Percentiles rank a stretch among this genome's conserved stretches.
phyloP scores from a whole-genome alignment of 2,888 invertebrate genomes.

The Tenthredo distinguenda region DNA sequence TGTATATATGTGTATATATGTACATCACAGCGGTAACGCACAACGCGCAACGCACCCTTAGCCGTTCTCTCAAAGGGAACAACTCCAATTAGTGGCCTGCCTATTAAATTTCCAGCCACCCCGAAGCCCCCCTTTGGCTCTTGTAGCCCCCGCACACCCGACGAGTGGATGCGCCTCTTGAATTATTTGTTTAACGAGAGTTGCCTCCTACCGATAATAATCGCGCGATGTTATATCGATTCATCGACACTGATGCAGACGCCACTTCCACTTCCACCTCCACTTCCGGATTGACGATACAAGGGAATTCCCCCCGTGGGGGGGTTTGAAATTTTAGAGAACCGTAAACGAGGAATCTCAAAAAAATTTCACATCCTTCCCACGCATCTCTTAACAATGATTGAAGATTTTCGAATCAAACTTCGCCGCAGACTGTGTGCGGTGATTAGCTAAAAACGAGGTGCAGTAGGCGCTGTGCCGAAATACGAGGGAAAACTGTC shows the following conservation, averaged over 20 bases:
- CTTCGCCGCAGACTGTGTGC: neutral
- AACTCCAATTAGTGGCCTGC: conserved; percentile 65
- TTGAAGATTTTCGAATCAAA: too few species aligned
- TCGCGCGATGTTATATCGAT: conserved; percentile 20
- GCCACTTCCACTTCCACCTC: neutral
- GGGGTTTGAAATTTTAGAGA: neutral
- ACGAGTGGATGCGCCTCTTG: conserved; percentile 49
- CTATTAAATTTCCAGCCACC: conserved; percentile 59
- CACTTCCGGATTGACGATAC: neutral
- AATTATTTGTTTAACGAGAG: conserved; percentile 50
- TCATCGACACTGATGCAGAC: conserved; percentile 17
- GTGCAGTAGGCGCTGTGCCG: neutral
- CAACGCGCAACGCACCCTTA: conserved; percentile 55
- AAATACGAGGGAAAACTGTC: conserved; percentile 25
- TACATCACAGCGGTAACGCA: conserved; percentile 39
- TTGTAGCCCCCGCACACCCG: conserved; percentile 28
- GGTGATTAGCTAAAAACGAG: neutral
- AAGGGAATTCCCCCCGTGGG: neutral
- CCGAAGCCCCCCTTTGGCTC: conserved; percentile 40
- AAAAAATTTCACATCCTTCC: too few species aligned
- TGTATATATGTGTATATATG: neutral
- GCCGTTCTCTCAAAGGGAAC: conserved; percentile 64
- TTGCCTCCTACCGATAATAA: conserved; percentile 38
- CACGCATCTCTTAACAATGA: neutral
- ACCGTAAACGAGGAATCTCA: neutral